phyloP scores from a whole-genome alignment of 2,797 vertebrate species.

The Astyanax mexicanus region DNA sequence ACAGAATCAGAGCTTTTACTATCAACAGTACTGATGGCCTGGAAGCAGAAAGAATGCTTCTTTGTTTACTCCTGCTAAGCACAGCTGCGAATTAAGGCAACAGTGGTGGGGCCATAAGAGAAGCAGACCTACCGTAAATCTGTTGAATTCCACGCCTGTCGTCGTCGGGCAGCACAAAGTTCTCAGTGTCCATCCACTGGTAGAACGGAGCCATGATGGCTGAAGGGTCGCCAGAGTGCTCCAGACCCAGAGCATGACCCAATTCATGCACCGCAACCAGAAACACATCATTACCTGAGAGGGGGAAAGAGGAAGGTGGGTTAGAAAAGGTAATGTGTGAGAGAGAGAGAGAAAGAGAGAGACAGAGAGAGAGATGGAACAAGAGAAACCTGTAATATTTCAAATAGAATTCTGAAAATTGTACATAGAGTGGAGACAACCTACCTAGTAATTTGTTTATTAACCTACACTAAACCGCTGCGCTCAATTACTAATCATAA shows the following conservation, averaged over 20 bases:
- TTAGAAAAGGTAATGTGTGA: background rate
- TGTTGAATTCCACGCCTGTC: conserved; percentile 90
- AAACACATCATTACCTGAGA: conserved; percentile 89
- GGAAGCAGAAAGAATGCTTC: conserved; percentile 3
- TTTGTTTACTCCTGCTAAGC: background rate
- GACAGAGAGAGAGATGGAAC: no score
- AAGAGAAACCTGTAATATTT: no score
- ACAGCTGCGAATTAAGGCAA: background rate
- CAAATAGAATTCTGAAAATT: no score
- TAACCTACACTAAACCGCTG: no score
- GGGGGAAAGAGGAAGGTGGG: background rate
- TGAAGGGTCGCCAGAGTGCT: conserved; percentile 88
- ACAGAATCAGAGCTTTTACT: background rate
- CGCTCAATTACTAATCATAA: no score
- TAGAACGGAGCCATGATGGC: conserved; percentile 97
- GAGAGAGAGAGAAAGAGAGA: no score
- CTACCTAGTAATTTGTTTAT: no score
- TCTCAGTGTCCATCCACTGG: conserved; percentile 93
- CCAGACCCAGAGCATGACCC: conserved; percentile 90
- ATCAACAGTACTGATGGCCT: background rate
- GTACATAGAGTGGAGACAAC: no score
- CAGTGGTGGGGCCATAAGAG: background rate
- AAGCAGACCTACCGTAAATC: conserved; percentile 81
- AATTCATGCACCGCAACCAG: conserved; percentile 92
- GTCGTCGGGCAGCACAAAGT: conserved; percentile 89